A percentile compares a stretch with the other conserved stretches of the same genome.
These are phyloP conservation scores for Ctenodactylus gundi DNA, from an alignment of 2,113 vertebrate genomes.

Conservation along the genomic window DNA sequence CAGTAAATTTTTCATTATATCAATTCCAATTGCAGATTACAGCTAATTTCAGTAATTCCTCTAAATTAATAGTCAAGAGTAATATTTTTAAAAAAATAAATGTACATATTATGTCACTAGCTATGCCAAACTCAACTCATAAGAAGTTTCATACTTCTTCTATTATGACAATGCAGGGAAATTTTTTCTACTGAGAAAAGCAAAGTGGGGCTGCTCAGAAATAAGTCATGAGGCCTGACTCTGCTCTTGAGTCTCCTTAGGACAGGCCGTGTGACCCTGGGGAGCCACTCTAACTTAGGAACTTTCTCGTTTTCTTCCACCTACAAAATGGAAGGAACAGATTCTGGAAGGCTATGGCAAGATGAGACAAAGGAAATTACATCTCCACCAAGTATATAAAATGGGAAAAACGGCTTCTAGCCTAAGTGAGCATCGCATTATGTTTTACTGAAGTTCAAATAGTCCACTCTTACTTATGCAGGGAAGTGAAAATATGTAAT, in stretches of 20 bases:
- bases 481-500: neutral
- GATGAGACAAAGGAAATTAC: neutral
- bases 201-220: neutral
- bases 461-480: neutral
- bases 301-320: neutral
- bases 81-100: neutral
- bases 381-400: neutral
- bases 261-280: rapidly evolving
- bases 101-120: neutral
- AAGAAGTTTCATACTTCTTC: neutral
- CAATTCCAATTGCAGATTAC: neutral
- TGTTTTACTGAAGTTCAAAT: neutral
- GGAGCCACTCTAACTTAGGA: neutral
- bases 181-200: neutral
- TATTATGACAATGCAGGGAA: neutral
- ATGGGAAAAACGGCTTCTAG: neutral
- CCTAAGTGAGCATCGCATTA: neutral
- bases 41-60: constrained; percentile 15
- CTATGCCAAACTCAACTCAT: neutral
- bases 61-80: constrained; percentile 36
- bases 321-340: neutral
- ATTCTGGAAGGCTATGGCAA: neutral
- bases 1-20: neutral
- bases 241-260: neutral
- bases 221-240: no score